Base-by-base conservation (phyloP, 2,888 invertebrate genomes). In the Coelopa pilipes region DNA sequence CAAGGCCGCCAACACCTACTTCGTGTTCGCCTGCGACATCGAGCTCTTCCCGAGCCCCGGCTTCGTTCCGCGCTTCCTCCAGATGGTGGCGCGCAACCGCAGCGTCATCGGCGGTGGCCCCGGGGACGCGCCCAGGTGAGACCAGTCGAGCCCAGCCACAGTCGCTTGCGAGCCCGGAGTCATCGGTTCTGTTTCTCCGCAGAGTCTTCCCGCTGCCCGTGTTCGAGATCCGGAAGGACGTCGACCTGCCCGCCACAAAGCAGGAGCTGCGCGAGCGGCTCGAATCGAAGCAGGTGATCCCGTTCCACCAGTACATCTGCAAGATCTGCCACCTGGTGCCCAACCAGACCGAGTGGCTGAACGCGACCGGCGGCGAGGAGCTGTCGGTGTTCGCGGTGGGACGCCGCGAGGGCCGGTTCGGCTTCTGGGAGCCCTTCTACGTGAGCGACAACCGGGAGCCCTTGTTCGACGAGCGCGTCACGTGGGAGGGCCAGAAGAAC, bases 361-460 rank as follows among this genome's bases (percentile, higher is more conserved):
- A 68, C 9, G 57, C 73, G 1, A 24, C 72, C 0, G 70, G 76
- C 0, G 76, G 79, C 17, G 71, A 79, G 0, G 59, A 68, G 1
- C 19, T 84, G 1, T 45, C 78, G 0, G 47, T 85, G 7, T 95
- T 95, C 85, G 92, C 94, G 84, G 91, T 93, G 15, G 93, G 93
- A 0, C 93, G 94, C 82, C 89, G 96, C 34, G 91, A 89, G 65
- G 92, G 92, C 1, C 89, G 89, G 78, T 93, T 90, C 82, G 88
- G 90, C 13, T 92, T 92, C 82, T 97, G 96, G 96, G 96, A 97
- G 86, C 97, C 97, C 1, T 96, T 97, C 82, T 97, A 93, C 83
- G 94, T 97, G 70, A 96, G 96, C 24, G 95, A 96, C 0, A 94
- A 96, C 84, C 88, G 89, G n/a, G 96, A 96, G 77, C 96, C 96